phyloP scores from a whole-genome alignment of 2,888 invertebrate species.

The Congeria kusceri region DNA sequence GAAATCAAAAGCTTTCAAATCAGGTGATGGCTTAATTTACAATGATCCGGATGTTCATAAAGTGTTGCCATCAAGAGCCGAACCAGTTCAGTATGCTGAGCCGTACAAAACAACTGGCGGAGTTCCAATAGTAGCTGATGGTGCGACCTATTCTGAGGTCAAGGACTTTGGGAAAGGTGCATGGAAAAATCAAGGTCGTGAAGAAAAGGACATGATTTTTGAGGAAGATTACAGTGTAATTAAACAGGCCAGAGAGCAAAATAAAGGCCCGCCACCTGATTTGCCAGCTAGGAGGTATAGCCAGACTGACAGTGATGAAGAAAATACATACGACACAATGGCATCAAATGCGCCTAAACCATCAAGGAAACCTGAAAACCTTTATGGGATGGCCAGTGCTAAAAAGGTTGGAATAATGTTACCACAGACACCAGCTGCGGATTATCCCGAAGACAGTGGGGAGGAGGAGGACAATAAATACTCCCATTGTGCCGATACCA shows the following conservation, averaged over 20 bases:
- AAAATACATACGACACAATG: constrained; percentile 46
- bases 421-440: constrained; percentile 31
- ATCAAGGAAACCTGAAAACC: constrained; percentile 30
- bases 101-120: constrained; percentile 23
- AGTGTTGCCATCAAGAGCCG: background rate
- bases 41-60: background rate
- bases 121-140: constrained; percentile 6
- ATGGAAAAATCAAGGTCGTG: constrained; percentile 61
- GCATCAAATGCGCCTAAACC: background rate
- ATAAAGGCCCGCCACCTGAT: constrained; percentile 31
- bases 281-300: constrained; percentile 32
- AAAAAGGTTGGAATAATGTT: constrained; percentile 35
- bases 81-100: constrained; percentile 36
- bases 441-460: constrained; percentile 22
- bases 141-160: constrained; percentile 1
- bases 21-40: background rate
- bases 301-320: constrained; percentile 35
- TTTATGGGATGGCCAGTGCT: constrained; percentile 56
- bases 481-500: background rate
- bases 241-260: constrained; percentile 36
- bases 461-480: constrained; percentile 40
- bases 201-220: constrained; percentile 50
- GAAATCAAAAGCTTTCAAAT: background rate
- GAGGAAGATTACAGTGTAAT: constrained; percentile 60
- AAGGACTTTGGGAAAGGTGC: constrained; percentile 43